Evolutionary conservation across 2,797 vertebrate species (phyloP).

Genomic region (Bradypus variegatus): DNA sequence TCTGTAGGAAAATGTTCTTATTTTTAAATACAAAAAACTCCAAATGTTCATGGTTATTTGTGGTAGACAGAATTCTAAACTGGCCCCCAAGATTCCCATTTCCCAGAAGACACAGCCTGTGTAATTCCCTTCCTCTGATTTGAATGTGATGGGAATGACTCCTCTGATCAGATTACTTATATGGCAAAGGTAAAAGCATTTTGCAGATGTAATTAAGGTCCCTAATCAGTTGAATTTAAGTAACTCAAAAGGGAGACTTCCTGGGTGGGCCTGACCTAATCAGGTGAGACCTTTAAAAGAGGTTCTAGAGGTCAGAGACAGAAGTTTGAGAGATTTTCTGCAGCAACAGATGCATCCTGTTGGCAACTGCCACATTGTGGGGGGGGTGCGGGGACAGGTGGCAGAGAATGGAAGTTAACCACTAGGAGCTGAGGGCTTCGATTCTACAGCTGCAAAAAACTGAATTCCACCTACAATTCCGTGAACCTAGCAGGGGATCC

Average conservation of each 20-base stretch:
- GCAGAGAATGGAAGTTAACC: not conserved
- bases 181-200: not conserved
- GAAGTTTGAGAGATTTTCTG: not conserved
- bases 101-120: not conserved
- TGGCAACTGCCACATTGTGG: no score
- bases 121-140: not conserved
- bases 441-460: not conserved
- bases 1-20: not conserved
- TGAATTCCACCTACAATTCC: not conserved
- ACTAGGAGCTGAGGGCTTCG: not conserved
- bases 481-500: not conserved
- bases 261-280: not conserved
- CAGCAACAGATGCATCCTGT: not conserved
- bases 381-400: rapidly evolving
- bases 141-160: not conserved
- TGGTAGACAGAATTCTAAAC: slow-evolving; percentile 14
- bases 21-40: not conserved
- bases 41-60: not conserved
- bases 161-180: not conserved
- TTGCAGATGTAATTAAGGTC: not conserved
- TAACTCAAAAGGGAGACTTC: not conserved
- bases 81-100: not conserved
- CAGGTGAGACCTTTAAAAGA: not conserved
- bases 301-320: not conserved
- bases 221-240: not conserved